Conservation (phyloP, 2,113 vertebrate species). For the Eurypyga helias region DNA sequence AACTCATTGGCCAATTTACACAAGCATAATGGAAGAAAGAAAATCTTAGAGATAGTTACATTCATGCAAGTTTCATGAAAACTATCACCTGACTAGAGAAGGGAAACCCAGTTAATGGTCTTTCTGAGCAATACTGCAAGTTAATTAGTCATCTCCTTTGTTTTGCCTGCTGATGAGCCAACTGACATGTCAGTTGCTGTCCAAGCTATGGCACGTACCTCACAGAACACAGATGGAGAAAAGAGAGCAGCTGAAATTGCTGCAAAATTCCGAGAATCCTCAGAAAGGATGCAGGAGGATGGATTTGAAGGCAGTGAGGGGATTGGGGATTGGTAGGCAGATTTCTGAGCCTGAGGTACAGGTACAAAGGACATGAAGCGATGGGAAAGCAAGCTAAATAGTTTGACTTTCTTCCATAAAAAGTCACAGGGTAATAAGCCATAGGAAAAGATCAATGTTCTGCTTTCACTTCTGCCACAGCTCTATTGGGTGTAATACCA, state of each 20-base stretch:
- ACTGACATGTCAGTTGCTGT: not conserved
- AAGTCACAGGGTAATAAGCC: not conserved
- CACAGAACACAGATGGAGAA: fast-evolving
- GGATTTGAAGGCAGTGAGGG: not conserved
- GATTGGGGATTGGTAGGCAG: fast-evolving
- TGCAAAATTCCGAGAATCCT: not conserved
- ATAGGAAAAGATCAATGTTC: not conserved
- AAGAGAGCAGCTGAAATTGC: not conserved
- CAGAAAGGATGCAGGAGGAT: not conserved
- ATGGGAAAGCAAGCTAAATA: not conserved
- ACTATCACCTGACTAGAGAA: not conserved
- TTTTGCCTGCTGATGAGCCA: not conserved
- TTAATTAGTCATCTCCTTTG: not conserved
- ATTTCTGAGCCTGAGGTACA: not conserved
- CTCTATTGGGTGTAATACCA: not conserved
- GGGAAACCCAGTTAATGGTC: fast-evolving
- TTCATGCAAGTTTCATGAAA: not conserved
- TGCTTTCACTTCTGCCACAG: not conserved
- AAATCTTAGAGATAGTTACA: not conserved
- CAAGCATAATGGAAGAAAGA: not conserved
- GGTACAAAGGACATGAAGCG: not conserved
- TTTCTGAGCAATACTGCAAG: not conserved
- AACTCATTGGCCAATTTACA: not conserved
- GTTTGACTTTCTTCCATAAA: not conserved
- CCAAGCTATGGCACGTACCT: not conserved